phyloP scores from a whole-genome alignment of 1,140 invertebrate species.

The Latrodectus geometricus region DNA sequence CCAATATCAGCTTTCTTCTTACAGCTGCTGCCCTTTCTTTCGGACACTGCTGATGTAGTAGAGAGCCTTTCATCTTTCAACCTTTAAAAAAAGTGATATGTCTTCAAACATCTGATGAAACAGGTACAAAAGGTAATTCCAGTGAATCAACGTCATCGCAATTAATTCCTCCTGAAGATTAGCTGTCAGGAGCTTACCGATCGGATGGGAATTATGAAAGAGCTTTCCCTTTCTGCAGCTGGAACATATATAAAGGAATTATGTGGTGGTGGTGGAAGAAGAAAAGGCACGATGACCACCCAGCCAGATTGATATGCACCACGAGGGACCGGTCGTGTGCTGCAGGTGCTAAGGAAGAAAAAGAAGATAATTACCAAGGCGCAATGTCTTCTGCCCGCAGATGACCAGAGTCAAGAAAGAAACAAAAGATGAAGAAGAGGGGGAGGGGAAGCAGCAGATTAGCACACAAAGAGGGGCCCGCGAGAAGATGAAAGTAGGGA shows the following conservation, averaged over 20 bases:
- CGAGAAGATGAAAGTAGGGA: neutral
- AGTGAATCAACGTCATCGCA: neutral
- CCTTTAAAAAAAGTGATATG: neutral
- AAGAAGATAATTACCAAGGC: neutral
- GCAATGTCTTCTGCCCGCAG: neutral
- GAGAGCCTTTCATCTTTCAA: neutral
- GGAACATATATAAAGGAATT: neutral
- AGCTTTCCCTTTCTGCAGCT: neutral
- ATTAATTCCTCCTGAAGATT: constrained; percentile 1
- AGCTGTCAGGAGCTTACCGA: neutral
- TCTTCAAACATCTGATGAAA: neutral
- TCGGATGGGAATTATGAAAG: neutral
- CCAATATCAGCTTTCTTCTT: neutral
- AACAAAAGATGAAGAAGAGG: neutral
- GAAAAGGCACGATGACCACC: neutral
- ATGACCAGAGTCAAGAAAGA: neutral
- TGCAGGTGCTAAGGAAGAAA: neutral
- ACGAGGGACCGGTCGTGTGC: neutral
- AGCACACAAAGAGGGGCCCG: neutral
- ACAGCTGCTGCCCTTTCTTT: neutral
- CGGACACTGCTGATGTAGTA: neutral
- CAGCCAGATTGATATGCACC: neutral
- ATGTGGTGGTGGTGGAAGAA: neutral
- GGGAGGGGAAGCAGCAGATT: neutral
- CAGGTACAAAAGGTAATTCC: neutral